A percentile compares a stretch with the other conserved stretches of the same genome.
Conservation (phyloP, 2,888 invertebrate genomes). For the Xanthorhoe spadicearia region DNA sequence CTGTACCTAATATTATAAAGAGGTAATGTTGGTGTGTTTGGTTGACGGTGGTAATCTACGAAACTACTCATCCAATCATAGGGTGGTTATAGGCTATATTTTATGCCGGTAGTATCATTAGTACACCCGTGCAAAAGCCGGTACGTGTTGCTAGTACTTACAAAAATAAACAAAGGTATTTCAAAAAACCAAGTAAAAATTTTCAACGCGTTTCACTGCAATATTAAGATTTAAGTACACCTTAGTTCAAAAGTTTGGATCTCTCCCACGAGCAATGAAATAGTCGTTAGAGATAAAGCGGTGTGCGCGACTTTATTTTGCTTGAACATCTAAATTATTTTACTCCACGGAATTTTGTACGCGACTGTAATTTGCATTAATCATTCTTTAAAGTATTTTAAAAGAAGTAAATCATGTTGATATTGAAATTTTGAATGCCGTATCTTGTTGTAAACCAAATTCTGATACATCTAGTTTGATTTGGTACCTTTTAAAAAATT, state of each 20-base stretch:
- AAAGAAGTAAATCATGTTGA: background rate
- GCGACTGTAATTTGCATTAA: constrained; percentile 32
- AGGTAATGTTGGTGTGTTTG: no score
- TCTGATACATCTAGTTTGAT: background rate
- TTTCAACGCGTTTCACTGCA: background rate
- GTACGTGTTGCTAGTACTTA: no score
- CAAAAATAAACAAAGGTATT: no score
- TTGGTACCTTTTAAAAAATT: no score
- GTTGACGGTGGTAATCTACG: no score
- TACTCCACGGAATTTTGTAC: constrained; percentile 29
- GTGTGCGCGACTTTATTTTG: constrained; percentile 32
- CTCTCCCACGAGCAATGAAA: constrained; percentile 52
- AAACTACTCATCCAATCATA: no score
- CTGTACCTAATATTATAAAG: no score
- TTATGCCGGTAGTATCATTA: no score
- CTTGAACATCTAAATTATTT: constrained; percentile 44
- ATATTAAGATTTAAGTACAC: constrained; percentile 27
- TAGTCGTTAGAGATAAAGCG: constrained; percentile 57
- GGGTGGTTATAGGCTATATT: no score
- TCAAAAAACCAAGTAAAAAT: no score
- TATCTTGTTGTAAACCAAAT: no score
- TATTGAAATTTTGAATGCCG: background rate
- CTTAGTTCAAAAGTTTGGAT: constrained; percentile 41
- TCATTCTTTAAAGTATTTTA: constrained; percentile 6
- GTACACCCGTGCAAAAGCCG: no score